Evolutionary conservation across 2,113 vertebrate species (phyloP).

Genomic region (Corythornis vintsioides): DNA sequence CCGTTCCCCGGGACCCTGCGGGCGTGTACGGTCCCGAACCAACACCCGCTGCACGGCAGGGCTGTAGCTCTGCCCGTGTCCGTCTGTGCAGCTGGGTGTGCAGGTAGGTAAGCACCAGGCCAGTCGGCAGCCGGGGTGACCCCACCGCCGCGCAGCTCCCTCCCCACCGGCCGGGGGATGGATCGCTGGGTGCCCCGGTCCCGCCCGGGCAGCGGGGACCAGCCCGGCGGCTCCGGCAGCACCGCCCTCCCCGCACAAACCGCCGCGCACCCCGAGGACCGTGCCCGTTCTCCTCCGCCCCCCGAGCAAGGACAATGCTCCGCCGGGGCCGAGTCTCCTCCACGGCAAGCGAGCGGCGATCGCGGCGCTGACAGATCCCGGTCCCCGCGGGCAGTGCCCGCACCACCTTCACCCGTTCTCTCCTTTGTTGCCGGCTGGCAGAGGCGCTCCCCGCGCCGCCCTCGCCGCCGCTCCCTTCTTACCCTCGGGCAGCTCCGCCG

Average conservation of each 20-base stretch:
- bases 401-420: not conserved
- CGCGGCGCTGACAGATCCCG: not conserved
- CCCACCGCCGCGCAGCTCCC: not conserved
- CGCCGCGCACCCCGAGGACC: accelerated
- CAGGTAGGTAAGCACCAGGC: not conserved
- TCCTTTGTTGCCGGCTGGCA: conserved; percentile 20
- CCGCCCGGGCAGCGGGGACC: not conserved
- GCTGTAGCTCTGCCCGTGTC: not conserved
- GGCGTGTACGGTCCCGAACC: accelerated
- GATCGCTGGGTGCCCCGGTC: not conserved
- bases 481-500: not conserved
- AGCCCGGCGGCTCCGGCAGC: not conserved
- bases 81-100: not conserved
- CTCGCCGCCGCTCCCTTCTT: not conserved
- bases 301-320: not conserved
- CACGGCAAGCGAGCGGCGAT: not conserved
- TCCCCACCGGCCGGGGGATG: not conserved
- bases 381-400: not conserved
- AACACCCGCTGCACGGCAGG: not conserved
- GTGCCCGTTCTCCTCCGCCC: not conserved
- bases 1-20: accelerated
- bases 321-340: not conserved
- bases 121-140: not conserved
- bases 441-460: not conserved
- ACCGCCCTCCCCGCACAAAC: not conserved